Base-by-base conservation (phyloP, 1,140 invertebrate species). In the Caenorhabditis inopinata region DNA sequence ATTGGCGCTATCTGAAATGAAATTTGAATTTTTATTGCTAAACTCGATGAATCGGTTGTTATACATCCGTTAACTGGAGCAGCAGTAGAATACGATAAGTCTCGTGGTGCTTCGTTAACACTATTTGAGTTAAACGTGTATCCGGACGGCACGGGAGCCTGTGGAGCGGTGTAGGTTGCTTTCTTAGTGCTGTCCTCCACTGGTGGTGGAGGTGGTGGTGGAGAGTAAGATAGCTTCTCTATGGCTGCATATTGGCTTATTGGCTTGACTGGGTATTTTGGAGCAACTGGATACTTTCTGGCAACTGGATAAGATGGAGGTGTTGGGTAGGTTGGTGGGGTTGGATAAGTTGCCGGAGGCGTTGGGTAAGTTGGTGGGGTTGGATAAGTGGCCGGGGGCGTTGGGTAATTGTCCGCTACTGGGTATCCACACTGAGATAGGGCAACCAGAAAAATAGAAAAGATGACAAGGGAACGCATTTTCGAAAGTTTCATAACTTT, bases 171-270 rank as follows among this genome's bases (percentile, higher is more conserved):
- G n/a, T n/a, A n/a, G n/a, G n/a, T n/a, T n/a, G n/a, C n/a, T n/a
- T n/a, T n/a, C n/a, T n/a, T n/a, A n/a, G n/a, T n/a, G n/a, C n/a
- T n/a, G n/a, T n/a, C n/a, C n/a, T 7, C 38, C 6, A 32, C 6
- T 68, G 58, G 58, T 38, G 58, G 29, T 68, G 58, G 58, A 38
- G 58, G 58, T 68, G 58, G 58, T 29, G 53, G 51, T 0, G 77
- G 21, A 27, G 77, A 45, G 29, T 62, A 78, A 1, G 35, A 42
- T 42, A 51, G 76, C 48, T 53, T 38, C 35, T 29, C 51, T 3
- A 25, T 46, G 7, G 46, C 48, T 11, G 27, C 27, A 35, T 49
- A 1, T 16, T 29, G 25, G n/a, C 27, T 38, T 38, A 25, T 21
- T 68, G 58, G 58, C 23, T n/a, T 35, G 1, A 18, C 11, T 68